Evolutionary conservation across 2,888 invertebrate species (phyloP).

Genomic region (Cosmia pyralina): DNA sequence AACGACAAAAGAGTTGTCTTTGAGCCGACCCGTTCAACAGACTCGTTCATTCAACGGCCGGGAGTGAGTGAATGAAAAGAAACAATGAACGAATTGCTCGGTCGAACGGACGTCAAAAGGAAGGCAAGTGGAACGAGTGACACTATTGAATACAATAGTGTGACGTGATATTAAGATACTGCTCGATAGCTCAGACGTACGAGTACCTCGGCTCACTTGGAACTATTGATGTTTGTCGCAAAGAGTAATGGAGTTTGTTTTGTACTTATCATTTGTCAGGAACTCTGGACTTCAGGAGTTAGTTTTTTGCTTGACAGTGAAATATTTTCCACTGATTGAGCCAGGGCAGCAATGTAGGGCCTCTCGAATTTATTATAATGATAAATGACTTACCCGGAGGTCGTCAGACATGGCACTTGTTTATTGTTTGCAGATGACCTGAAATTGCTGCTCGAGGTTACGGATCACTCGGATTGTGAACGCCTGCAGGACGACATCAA

Average conservation of each 20-base stretch:
- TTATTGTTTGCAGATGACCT: too few relatives aligned
- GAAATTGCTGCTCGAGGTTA: too few relatives aligned
- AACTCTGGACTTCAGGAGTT: conserved; percentile 4
- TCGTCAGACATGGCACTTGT: too few relatives aligned
- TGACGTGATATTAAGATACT: conserved; percentile 64
- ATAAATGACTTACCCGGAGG: too few relatives aligned
- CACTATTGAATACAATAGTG: conserved; percentile 60
- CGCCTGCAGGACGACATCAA: too few relatives aligned
- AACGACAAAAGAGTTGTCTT: conserved; percentile 79
- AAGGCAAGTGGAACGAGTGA: conserved; percentile 62
- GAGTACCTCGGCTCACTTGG: conserved; percentile 15
- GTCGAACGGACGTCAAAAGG: conserved; percentile 68
- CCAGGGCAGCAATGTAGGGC: too few relatives aligned
- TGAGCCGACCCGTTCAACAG: conserved; percentile 74
- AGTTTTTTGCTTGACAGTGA: conserved; percentile 14
- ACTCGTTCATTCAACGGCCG: conserved; percentile 70
- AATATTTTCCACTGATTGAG: too few relatives aligned
- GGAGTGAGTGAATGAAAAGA: conserved; percentile 72
- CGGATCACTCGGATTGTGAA: too few relatives aligned
- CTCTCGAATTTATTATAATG: too few relatives aligned
- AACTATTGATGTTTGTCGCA: conserved; percentile 40
- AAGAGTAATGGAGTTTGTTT: conserved; percentile 36
- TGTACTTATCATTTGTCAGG: conserved; percentile 33
- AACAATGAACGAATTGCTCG: conserved; percentile 75
- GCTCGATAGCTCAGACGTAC: conserved; percentile 31